Evolutionary conservation across 1,140 invertebrate species (phyloP).

Genomic region (Pomacea maculata): DNA sequence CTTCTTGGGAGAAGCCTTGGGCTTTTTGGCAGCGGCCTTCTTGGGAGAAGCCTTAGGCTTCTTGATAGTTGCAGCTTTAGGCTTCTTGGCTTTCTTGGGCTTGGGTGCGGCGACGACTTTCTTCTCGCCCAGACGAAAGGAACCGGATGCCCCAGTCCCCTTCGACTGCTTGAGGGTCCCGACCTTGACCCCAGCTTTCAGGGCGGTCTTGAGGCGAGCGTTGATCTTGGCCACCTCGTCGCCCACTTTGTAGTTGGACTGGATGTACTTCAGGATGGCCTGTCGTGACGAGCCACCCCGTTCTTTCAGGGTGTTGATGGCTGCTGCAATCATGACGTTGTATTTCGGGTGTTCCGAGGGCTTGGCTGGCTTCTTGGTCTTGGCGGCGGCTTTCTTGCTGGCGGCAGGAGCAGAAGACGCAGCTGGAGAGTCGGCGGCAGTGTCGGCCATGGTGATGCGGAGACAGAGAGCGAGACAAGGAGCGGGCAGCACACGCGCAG

Average conservation of each 20-base stretch:
- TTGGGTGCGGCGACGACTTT: conserved; percentile 17
- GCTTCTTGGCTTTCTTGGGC: conserved; percentile 26
- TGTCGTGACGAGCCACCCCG: conserved; percentile 57
- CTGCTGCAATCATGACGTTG: conserved; percentile 42
- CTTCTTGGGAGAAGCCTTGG: conserved; percentile 27
- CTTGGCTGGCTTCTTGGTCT: conserved; percentile 33
- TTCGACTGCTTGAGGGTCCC: conserved; percentile 57
- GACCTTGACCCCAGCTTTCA: conserved; percentile 52
- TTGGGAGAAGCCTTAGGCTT: conserved; percentile 25
- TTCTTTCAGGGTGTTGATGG: conserved; percentile 44
- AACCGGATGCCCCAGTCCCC: conserved; percentile 61
- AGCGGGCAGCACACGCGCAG: too few relatives aligned
- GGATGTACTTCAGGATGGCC: conserved; percentile 64
- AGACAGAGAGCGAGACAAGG: not conserved
- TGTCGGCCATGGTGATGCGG: not conserved
- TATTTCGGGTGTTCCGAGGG: conserved; percentile 46
- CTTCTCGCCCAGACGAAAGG: conserved; percentile 56
- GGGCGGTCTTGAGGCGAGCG: conserved; percentile 53
- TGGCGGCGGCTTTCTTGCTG: conserved; percentile 27
- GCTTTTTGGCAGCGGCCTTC: conserved; percentile 24
- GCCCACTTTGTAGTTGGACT: conserved; percentile 57
- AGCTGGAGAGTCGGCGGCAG: conserved; percentile 20
- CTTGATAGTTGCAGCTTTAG: conserved; percentile 28
- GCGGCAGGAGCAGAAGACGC: conserved; percentile 20
- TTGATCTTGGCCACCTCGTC: conserved; percentile 52